Base-by-base conservation (phyloP, 2,797 vertebrate species). In the Sebastes baramenuke region DNA sequence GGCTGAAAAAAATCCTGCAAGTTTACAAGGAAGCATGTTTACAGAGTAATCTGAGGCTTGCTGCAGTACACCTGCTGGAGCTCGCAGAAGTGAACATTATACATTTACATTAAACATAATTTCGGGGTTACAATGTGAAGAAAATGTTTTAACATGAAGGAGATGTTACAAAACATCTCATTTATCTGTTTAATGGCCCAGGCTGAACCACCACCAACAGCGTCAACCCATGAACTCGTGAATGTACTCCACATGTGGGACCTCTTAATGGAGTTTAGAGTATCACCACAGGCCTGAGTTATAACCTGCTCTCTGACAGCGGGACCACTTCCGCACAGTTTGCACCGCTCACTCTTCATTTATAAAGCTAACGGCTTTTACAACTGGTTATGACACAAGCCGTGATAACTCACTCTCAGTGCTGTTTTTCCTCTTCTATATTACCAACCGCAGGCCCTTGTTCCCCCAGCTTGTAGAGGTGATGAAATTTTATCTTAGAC, bases 401-500 rank as follows among this genome's bases (percentile, higher is more conserved):
- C 18, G 27, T 71, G 81, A 90, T 92, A 91, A 91, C 87, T 93
- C 86, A 87, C 77, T 84, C 79, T 81, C 60, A 9, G 24, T 20
- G 65, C 66, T 85, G 82, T 84, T 93, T 88, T 84, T 83, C 64
- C 74, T 78, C 60, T 79, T 82, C 81, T 76, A 42, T 87, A 67
- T 80, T 73, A 76, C 79, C 67, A 54, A 77, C 89, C 66, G 24
- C 77, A 79, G 65, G 69, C 61, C n/a, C 78, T 59, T 81, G 83
- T 87, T 65, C 83, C 49, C 6, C 22, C 82, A 79, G 75, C 91
- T 83, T 70, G 77, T 86, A 77, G 68, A 90, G 87, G 92, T 90
- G 90, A 92, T 92, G 91, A 93, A 86, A 91, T 85, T 83, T 78
- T 90, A 91, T 90, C 88, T 91, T 84, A 87, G 72, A 90, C 84